A percentile compares a stretch with the other conserved stretches of the same genome.
These are phyloP conservation scores for Rhyzopertha dominica DNA, from an alignment of 1,140 invertebrate genomes.

Conservation along the genomic window DNA sequence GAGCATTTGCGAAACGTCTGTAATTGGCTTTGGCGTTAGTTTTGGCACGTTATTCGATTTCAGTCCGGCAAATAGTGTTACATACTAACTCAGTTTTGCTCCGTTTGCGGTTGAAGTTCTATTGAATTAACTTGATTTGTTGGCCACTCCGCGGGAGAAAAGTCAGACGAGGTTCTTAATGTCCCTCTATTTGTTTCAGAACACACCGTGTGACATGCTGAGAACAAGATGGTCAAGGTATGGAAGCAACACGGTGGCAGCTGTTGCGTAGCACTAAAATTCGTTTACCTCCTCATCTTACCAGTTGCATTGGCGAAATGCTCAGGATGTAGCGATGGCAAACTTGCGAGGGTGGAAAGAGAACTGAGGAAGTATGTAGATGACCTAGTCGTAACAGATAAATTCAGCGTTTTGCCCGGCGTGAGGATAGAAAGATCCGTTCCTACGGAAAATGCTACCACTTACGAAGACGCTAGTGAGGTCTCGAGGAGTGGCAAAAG, in stretches of 20 bases:
- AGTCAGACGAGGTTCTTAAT: not conserved
- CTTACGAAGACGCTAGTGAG: slow-evolving; percentile 1
- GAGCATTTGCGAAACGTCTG: no score
- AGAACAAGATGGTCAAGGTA: slow-evolving; percentile 27
- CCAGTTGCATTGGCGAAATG: no score
- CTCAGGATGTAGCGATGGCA: no score
- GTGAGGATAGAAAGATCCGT: slow-evolving; percentile 41
- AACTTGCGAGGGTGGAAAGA: no score
- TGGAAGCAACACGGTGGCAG: slow-evolving; percentile 16
- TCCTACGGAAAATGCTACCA: slow-evolving; percentile 17
- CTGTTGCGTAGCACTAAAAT: slow-evolving; percentile 21
- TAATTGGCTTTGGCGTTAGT: no score
- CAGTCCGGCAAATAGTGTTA: no score
- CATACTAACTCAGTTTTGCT: no score
- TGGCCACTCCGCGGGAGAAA: no score
- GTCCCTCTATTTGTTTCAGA: slow-evolving; percentile 22
- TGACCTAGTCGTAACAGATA: slow-evolving; percentile 38
- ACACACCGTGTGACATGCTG: slow-evolving; percentile 23
- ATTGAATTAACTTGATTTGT: no score
- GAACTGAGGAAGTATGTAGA: slow-evolving; percentile 45
- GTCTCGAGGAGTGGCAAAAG: slow-evolving; percentile 13
- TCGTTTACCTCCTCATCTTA: slow-evolving; percentile 23
- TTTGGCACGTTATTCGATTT: no score
- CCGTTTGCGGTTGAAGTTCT: no score
- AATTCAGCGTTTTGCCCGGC: slow-evolving; percentile 50